phyloP scores from a whole-genome alignment of 2,888 invertebrate genomes.

The Caenorhabditis sp. region DNA sequence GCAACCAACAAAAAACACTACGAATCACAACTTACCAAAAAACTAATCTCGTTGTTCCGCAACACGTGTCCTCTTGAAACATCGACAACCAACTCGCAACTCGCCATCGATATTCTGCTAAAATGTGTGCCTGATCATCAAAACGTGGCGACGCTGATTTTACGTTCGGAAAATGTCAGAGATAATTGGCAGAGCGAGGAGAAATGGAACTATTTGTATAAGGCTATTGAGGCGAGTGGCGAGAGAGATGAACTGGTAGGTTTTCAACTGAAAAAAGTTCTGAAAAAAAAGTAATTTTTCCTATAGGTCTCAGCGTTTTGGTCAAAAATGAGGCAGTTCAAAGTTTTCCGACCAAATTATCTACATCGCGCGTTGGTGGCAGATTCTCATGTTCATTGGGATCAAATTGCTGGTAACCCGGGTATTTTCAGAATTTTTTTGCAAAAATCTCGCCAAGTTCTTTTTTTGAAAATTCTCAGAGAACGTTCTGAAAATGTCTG shows the following conservation, averaged over 20 bases:
- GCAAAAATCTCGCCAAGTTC: too few species aligned
- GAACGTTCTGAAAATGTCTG: too few species aligned
- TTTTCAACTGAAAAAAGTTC: background rate
- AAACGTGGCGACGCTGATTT: constrained; percentile 53
- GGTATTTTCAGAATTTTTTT: constrained; percentile 5
- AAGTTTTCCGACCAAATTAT: constrained; percentile 56
- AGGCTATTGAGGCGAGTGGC: constrained; percentile 40
- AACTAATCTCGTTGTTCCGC: constrained; percentile 55
- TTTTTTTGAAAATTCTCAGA: too few species aligned
- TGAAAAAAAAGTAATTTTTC: background rate
- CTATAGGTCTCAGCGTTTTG: constrained; percentile 51
- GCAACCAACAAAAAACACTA: constrained; percentile 32
- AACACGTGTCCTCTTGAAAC: constrained; percentile 51
- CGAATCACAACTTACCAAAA: constrained; percentile 38
- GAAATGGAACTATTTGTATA: constrained; percentile 58
- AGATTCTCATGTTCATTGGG: constrained; percentile 41
- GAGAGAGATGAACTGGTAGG: constrained; percentile 42
- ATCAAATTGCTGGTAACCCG: constrained; percentile 14
- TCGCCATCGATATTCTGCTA: constrained; percentile 55
- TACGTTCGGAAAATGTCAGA: constrained; percentile 45
- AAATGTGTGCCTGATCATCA: constrained; percentile 52
- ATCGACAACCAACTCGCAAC: constrained; percentile 45
- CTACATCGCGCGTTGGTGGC: constrained; percentile 46
- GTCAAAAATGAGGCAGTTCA: constrained; percentile 51
- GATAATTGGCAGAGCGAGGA: constrained; percentile 44